A percentile compares a stretch with the other conserved stretches of the same genome.
These are phyloP conservation scores for Sula dactylatra DNA, from an alignment of 2,113 vertebrate genomes.

Conservation along the genomic window DNA sequence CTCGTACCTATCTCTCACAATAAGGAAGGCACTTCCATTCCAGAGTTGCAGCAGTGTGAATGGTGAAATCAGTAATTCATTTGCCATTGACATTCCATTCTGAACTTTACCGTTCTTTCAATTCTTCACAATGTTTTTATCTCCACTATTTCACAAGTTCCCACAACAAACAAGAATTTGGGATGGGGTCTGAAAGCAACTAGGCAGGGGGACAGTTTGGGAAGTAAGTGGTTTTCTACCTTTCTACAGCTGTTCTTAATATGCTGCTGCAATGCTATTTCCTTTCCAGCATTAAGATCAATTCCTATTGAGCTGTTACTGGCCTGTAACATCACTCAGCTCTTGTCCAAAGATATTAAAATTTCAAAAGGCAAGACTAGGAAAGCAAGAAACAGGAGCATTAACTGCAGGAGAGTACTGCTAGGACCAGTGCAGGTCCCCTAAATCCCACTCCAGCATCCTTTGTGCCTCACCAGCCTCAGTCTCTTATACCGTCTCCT, in stretches of 20 bases:
- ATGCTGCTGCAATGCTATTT: background rate
- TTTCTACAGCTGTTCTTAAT: background rate
- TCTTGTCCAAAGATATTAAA: background rate
- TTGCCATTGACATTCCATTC: background rate
- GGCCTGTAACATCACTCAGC: background rate
- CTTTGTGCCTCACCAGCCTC: background rate
- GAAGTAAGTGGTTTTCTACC: background rate
- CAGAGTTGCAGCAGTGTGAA: background rate
- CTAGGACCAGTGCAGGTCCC: background rate
- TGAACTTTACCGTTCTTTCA: background rate
- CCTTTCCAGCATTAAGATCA: background rate
- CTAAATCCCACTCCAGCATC: background rate
- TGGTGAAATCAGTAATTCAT: background rate
- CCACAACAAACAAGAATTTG: background rate
- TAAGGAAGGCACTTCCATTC: background rate
- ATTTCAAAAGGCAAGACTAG: background rate
- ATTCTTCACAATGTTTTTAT: background rate
- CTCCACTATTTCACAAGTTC: background rate
- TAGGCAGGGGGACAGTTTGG: background rate
- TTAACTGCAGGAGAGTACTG: background rate
- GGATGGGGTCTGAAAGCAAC: background rate
- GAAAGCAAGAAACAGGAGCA: background rate
- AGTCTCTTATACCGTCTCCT: background rate
- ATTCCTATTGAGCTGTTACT: background rate
- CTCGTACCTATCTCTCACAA: background rate